These are phyloP conservation scores for Oscheius sp. DNA, from an alignment of 2,888 invertebrate species.

Conservation along the genomic window DNA sequence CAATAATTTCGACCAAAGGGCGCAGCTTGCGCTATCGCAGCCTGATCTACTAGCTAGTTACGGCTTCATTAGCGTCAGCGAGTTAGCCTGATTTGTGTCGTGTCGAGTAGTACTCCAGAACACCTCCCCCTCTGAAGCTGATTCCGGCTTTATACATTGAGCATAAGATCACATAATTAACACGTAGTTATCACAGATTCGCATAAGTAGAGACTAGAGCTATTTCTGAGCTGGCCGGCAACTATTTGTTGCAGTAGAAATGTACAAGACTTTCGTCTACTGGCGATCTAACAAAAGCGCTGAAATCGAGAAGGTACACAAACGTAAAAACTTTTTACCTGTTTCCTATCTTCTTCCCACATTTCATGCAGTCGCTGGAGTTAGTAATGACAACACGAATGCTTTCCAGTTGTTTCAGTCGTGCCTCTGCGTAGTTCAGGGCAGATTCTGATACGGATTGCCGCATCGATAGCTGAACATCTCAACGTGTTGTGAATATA, in stretches of 20 bases:
- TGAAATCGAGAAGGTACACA: slow-evolving; percentile 74
- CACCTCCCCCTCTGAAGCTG: not conserved
- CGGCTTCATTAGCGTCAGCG: slow-evolving; percentile 17
- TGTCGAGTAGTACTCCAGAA: not conserved
- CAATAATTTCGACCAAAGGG: no score
- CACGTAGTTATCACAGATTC: no score
- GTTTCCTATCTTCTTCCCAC: slow-evolving; percentile 91
- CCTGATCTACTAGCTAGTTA: slow-evolving; percentile 12
- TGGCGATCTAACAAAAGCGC: slow-evolving; percentile 91
- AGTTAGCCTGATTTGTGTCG: slow-evolving; percentile 3
- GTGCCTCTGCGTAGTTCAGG: slow-evolving; percentile 83
- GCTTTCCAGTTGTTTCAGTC: slow-evolving; percentile 82
- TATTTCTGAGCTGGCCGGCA: not conserved
- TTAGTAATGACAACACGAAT: slow-evolving; percentile 87
- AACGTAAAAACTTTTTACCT: slow-evolving; percentile 77
- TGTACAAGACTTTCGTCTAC: slow-evolving; percentile 88
- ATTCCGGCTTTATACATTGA: no score
- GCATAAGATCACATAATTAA: no score
- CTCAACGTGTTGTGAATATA: not conserved
- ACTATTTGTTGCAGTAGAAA: slow-evolving; percentile 82
- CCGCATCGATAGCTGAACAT: slow-evolving; percentile 43
- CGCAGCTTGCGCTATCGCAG: not conserved
- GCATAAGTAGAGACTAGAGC: no score
- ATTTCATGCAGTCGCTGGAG: slow-evolving; percentile 88
- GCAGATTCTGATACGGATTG: slow-evolving; percentile 54